A percentile compares a stretch with the other conserved stretches of the same genome.
These are phyloP conservation scores for Spilosoma lubricipeda DNA, from an alignment of 2,888 invertebrate genomes.

Conservation along the genomic window DNA sequence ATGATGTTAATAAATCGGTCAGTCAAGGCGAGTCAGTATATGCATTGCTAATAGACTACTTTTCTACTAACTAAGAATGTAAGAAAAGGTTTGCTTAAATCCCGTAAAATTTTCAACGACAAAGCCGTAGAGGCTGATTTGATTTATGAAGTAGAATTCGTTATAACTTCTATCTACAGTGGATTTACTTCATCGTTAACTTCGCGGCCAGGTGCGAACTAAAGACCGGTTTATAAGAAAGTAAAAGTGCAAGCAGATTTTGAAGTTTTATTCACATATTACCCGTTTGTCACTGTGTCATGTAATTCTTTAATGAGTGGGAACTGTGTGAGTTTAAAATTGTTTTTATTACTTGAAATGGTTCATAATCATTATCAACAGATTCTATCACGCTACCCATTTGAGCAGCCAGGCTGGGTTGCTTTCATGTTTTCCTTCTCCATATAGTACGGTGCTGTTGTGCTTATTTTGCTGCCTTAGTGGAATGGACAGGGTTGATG, in stretches of 20 bases:
- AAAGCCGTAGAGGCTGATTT: conserved; percentile 12
- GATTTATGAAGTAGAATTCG: neutral
- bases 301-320: neutral
- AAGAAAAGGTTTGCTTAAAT: neutral
- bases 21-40: too few relatives aligned
- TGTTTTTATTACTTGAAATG: neutral
- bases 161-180: neutral
- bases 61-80: neutral
- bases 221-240: conserved; percentile 44
- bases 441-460: too few relatives aligned
- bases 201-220: conserved; percentile 27
- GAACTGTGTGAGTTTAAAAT: neutral
- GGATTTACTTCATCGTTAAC: conserved; percentile 10
- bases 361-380: neutral
- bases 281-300: conserved; percentile 9
- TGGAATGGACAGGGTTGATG: too few relatives aligned
- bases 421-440: too few relatives aligned
- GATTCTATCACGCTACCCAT: too few relatives aligned
- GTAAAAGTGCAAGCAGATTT: conserved; percentile 39
- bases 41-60: too few relatives aligned
- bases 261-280: conserved; percentile 8
- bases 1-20: too few relatives aligned
- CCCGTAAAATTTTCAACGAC: conserved; percentile 1
- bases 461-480: too few relatives aligned
- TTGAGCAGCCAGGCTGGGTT: too few relatives aligned